A percentile compares a stretch with the other conserved stretches of the same genome.
phyloP scores from a whole-genome alignment of 1,140 invertebrate genomes.

The Drosophila micromelanica region DNA sequence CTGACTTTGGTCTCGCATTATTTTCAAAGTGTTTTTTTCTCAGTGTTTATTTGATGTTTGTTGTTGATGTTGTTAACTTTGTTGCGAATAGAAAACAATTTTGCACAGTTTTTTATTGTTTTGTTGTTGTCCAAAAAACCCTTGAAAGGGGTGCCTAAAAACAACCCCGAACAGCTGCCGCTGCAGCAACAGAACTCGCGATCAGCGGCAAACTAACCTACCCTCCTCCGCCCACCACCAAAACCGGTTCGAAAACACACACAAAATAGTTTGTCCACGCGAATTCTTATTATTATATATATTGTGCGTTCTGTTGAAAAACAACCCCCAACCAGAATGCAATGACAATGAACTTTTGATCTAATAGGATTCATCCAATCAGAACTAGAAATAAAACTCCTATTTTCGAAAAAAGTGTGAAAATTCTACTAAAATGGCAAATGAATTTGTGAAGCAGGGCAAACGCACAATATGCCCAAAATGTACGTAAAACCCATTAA shows the following conservation, averaged over 20 bases:
- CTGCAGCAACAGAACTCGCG: slow-evolving; percentile 19
- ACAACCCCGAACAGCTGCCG: slow-evolving; percentile 27
- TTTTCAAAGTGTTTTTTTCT: slow-evolving; percentile 4
- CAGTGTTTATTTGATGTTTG: slow-evolving; percentile 8
- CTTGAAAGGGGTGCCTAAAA: slow-evolving; percentile 12
- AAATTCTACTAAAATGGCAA: slow-evolving; percentile 26
- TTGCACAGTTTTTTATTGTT: not conserved
- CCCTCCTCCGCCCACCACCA: slow-evolving; percentile 33
- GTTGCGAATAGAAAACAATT: not conserved
- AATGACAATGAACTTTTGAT: slow-evolving; percentile 48
- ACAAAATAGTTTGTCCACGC: slow-evolving; percentile 45
- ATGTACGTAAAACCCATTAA: slow-evolving; percentile 26
- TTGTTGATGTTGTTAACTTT: slow-evolving; percentile 6
- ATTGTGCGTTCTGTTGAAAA: slow-evolving; percentile 7
- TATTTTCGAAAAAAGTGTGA: slow-evolving; percentile 1
- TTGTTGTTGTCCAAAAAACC: not conserved
- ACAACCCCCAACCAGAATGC: slow-evolving; percentile 38
- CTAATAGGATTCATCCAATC: slow-evolving; percentile 39
- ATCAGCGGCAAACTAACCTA: slow-evolving; percentile 38
- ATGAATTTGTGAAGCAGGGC: not conserved
- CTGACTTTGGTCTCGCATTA: not conserved
- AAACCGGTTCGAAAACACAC: slow-evolving; percentile 44
- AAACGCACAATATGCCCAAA: slow-evolving; percentile 24
- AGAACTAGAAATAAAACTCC: not conserved
- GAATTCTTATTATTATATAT: slow-evolving; percentile 40